These are phyloP conservation scores for Pterostichus niger DNA, from an alignment of 2,888 invertebrate species.

Conservation along the genomic window DNA sequence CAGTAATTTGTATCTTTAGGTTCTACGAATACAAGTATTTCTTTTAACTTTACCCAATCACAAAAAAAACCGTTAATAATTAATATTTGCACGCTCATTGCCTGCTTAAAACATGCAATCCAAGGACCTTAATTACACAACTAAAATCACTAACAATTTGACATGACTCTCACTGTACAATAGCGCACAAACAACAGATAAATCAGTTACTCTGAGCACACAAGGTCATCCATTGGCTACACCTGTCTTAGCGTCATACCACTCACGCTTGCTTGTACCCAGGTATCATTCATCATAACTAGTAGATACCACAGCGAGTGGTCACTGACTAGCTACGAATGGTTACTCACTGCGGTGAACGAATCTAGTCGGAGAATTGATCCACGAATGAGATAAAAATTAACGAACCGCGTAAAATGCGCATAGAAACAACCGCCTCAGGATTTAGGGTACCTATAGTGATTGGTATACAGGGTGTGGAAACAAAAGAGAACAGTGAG, in stretches of 20 bases:
- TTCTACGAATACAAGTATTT: neutral
- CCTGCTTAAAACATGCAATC: conserved; percentile 22
- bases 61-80: neutral
- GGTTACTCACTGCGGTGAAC: conserved; percentile 20
- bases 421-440: conserved; percentile 18
- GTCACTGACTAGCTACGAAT: conserved; percentile 14
- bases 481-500: neutral
- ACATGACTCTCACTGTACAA: conserved; percentile 23
- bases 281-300: conserved; percentile 3
- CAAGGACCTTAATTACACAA: conserved; percentile 38
- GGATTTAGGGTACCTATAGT: neutral
- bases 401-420: conserved; percentile 41
- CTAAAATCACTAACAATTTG: conserved; percentile 23
- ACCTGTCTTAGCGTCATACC: conserved; percentile 13
- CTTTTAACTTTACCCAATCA: neutral
- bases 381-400: conserved; percentile 53
- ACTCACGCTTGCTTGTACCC: neutral
- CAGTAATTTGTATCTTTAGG: too few species aligned
- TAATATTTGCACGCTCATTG: conserved; percentile 10
- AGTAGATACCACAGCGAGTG: neutral
- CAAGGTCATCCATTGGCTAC: conserved; percentile 23
- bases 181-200: conserved; percentile 16
- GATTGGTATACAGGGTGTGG: neutral
- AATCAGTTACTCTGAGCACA: neutral
- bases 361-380: neutral